A percentile compares a stretch with the other conserved stretches of the same genome.
Conservation (phyloP, 2,797 vertebrate genomes). For the Anisognathus igniventris region DNA sequence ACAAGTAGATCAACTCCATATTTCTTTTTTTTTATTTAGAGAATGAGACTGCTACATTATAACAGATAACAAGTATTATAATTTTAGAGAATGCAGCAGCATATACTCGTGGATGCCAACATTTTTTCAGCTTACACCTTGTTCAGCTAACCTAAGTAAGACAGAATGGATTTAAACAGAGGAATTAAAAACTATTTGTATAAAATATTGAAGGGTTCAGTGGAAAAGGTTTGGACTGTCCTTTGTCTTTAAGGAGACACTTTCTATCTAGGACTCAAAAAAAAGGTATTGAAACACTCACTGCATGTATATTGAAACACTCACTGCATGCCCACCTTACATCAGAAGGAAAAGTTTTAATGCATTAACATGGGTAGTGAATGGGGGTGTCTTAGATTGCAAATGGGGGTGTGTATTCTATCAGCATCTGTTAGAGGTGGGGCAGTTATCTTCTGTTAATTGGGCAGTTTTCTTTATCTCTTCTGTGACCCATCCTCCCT, state of each 20-base stretch:
- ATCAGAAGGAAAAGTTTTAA: background rate
- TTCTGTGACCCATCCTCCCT: background rate
- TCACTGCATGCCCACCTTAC: background rate
- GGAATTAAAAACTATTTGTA: background rate
- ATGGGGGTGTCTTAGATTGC: background rate
- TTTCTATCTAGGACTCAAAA: background rate
- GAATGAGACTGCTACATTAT: background rate
- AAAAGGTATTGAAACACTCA: background rate
- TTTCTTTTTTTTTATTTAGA: background rate
- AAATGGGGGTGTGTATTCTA: background rate
- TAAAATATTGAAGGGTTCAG: background rate
- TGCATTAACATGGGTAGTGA: background rate
- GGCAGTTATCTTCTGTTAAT: background rate
- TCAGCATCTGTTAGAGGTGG: background rate
- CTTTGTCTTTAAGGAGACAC: background rate
- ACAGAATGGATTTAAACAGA: background rate
- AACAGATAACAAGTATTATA: background rate
- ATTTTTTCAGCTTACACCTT: background rate
- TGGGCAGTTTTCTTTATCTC: background rate
- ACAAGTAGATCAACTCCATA: background rate
- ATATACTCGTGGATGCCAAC: background rate
- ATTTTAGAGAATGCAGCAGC: background rate
- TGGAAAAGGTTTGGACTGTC: background rate
- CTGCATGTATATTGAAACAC: background rate
- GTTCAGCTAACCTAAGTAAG: background rate